Evolutionary conservation across 2,888 invertebrate species (phyloP).

Genomic region (Aleiodes alternator): DNA sequence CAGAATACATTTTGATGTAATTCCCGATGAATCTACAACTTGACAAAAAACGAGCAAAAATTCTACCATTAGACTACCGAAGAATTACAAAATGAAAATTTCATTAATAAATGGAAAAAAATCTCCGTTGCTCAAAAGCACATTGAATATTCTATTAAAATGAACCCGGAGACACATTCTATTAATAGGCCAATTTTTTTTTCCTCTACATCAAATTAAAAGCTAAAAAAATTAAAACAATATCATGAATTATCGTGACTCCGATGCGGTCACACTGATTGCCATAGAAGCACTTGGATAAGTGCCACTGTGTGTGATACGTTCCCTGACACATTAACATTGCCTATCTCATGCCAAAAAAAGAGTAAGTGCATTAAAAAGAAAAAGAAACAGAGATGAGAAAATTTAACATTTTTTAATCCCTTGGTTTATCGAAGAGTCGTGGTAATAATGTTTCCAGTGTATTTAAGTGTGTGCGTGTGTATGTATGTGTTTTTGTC

Average conservation of each 20-base stretch:
- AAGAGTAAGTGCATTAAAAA: slow-evolving; percentile 20
- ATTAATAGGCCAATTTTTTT: slow-evolving; percentile 9
- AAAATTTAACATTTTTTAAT: background rate
- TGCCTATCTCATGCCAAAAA: slow-evolving; percentile 32
- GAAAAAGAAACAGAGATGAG: slow-evolving; percentile 12
- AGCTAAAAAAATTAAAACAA: slow-evolving; percentile 11
- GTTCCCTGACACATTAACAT: slow-evolving; percentile 17
- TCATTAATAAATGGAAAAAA: too few relatives aligned
- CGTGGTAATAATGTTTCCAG: background rate
- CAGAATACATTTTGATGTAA: too few relatives aligned
- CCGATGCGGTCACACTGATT: slow-evolving; percentile 41
- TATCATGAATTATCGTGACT: slow-evolving; percentile 20
- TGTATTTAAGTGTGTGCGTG: background rate
- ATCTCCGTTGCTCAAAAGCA: too few relatives aligned
- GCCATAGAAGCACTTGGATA: slow-evolving; percentile 39
- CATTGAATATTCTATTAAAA: too few relatives aligned
- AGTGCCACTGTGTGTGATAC: slow-evolving; percentile 29
- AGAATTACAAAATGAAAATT: too few relatives aligned
- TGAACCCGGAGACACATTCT: background rate
- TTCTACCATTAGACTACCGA: too few relatives aligned
- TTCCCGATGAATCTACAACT: too few relatives aligned
- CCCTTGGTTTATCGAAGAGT: too few relatives aligned
- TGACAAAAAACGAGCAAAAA: too few relatives aligned
- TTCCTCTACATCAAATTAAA: background rate
- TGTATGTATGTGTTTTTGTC: too few relatives aligned